Evolutionary conservation across 2,797 vertebrate genomes (phyloP).

Genomic region (Saxicola maurus): DNA sequence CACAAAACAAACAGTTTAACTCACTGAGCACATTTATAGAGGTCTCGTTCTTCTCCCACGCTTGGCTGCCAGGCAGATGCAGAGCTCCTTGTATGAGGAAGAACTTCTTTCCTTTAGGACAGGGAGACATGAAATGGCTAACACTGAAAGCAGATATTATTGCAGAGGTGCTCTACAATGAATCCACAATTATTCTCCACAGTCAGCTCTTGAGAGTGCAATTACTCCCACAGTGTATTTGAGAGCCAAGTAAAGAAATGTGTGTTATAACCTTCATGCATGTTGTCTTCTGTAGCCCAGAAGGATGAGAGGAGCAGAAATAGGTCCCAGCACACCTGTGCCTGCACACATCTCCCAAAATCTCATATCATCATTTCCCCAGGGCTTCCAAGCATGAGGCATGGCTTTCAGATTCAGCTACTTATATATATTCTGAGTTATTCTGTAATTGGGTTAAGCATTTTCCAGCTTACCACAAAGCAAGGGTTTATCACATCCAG

Average conservation of each 20-base stretch:
- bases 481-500: background rate
- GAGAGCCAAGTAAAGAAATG: background rate
- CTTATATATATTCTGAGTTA: background rate
- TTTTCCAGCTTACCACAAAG: background rate
- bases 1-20: slow-evolving; percentile 33
- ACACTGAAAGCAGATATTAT: background rate
- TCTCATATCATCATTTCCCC: background rate
- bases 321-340: background rate
- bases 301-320: background rate
- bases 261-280: accelerated
- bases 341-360: background rate
- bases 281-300: background rate
- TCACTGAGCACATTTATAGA: background rate
- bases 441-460: background rate
- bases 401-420: background rate
- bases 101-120: background rate
- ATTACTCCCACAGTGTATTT: background rate
- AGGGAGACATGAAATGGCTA: background rate
- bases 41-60: background rate
- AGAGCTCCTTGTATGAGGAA: background rate
- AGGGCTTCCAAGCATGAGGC: background rate
- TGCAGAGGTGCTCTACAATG: background rate
- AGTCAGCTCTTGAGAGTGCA: background rate
- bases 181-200: background rate
- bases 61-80: background rate